Percentiles rank a stretch among this genome's conserved stretches.
phyloP scores from a whole-genome alignment of 2,797 vertebrate genomes.

The Leptatherina wallacei region DNA sequence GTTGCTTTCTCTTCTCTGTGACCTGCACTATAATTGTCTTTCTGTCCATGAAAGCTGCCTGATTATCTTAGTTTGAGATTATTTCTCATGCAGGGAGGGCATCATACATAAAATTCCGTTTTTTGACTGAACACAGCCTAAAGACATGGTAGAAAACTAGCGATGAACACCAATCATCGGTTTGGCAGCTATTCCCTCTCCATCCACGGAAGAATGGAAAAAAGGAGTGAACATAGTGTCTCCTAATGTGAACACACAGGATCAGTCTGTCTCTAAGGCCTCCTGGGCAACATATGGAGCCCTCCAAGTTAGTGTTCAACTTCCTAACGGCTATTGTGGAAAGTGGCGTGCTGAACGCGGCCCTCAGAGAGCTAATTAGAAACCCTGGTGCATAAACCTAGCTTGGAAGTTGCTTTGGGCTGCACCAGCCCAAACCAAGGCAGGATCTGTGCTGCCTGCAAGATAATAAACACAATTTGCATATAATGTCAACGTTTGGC shows the following conservation, averaged over 20 bases:
- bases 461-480: constrained; percentile 86
- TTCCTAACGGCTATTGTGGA: constrained; percentile 82
- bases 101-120: constrained; percentile 18
- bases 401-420: constrained; percentile 84
- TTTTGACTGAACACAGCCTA: constrained; percentile 43
- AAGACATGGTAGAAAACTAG: constrained; percentile 61
- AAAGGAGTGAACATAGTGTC: constrained; percentile 55
- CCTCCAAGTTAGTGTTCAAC: constrained; percentile 79
- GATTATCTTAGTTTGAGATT: constrained; percentile 8
- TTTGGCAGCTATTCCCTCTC: constrained; percentile 46
- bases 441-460: constrained; percentile 80
- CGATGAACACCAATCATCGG: constrained; percentile 37
- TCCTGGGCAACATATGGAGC: constrained; percentile 87
- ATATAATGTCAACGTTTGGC: constrained; percentile 83
- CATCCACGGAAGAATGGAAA: constrained; percentile 42
- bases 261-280: constrained; percentile 72
- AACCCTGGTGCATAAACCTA: constrained; percentile 82
- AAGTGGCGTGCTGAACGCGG: constrained; percentile 76
- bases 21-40: background rate
- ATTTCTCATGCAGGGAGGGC: constrained; percentile 7
- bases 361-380: constrained; percentile 88
- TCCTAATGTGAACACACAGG: constrained; percentile 62
- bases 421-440: constrained; percentile 72
- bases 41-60: constrained; percentile 12
- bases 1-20: background rate